Evolutionary conservation across 2,888 invertebrate genomes (phyloP).

Genomic region (Unio pictorum): DNA sequence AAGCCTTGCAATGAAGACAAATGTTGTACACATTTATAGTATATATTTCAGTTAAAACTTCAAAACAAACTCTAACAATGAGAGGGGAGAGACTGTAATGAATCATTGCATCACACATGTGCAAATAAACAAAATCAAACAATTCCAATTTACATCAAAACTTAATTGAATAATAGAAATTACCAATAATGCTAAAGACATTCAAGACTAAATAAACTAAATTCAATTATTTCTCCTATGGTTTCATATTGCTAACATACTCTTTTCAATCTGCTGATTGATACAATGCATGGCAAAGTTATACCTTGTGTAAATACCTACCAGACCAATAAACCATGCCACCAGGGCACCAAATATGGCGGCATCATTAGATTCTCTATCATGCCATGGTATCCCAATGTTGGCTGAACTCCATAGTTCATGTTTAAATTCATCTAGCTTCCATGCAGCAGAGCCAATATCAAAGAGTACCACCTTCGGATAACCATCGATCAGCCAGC

Average conservation of each 20-base stretch:
- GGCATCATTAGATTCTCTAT: slow-evolving; percentile 96
- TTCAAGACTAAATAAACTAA: no score
- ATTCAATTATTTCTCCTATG: no score
- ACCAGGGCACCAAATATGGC: slow-evolving; percentile 96
- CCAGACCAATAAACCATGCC: slow-evolving; percentile 91
- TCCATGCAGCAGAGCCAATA: slow-evolving; percentile 96
- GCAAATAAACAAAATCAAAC: neutral
- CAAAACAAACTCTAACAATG: no score
- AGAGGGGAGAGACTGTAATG: neutral
- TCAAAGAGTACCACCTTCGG: slow-evolving; percentile 98
- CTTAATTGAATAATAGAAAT: no score
- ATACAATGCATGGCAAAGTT: no score
- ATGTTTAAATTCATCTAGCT: slow-evolving; percentile 93
- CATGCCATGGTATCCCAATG: slow-evolving; percentile 94
- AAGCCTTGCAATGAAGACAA: no score
- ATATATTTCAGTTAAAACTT: no score
- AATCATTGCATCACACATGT: neutral
- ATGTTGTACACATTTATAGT: no score
- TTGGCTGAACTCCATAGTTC: slow-evolving; percentile 89
- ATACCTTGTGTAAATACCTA: slow-evolving; percentile 64
- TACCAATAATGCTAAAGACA: no score
- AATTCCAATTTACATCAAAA: neutral
- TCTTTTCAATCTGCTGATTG: no score
- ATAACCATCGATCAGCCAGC: slow-evolving; percentile 99
- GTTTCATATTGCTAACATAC: no score